Conservation (phyloP, 2,113 vertebrate genomes). For the Dinomys branickii region DNA sequence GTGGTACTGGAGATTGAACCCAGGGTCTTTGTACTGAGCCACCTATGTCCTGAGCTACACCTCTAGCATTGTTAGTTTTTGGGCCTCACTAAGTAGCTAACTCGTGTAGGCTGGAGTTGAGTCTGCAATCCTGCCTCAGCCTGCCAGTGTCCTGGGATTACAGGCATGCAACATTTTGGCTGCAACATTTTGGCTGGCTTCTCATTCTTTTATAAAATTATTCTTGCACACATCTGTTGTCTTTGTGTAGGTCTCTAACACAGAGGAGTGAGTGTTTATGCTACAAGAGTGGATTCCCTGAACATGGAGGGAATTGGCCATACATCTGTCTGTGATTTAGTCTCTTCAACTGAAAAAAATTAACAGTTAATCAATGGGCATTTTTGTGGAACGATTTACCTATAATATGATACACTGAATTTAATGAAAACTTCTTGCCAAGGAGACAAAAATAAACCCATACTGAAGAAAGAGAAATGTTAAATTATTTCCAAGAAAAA, state of each 20-base stretch:
- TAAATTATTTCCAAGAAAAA: background rate
- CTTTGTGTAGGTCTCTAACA: background rate
- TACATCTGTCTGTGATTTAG: background rate
- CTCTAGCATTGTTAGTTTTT: background rate
- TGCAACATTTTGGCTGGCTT: no score
- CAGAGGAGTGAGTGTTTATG: fast-evolving
- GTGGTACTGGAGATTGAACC: background rate
- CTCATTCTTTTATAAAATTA: background rate
- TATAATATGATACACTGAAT: background rate
- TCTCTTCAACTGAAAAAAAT: background rate
- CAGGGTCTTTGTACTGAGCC: background rate
- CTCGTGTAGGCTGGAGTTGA: background rate
- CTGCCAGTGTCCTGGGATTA: no score
- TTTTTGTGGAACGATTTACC: background rate
- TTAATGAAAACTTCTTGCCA: background rate
- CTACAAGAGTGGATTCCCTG: fast-evolving
- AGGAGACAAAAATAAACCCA: background rate
- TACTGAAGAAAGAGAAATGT: background rate
- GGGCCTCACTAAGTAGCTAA: background rate
- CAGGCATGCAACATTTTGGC: background rate
- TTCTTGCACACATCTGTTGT: background rate
- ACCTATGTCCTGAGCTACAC: background rate
- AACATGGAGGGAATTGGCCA: fast-evolving
- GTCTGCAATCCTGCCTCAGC: background rate
- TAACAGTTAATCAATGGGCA: background rate